These are phyloP conservation scores for Rhabdornis inornatus DNA, from an alignment of 2,113 vertebrate species.

Conservation along the genomic window DNA sequence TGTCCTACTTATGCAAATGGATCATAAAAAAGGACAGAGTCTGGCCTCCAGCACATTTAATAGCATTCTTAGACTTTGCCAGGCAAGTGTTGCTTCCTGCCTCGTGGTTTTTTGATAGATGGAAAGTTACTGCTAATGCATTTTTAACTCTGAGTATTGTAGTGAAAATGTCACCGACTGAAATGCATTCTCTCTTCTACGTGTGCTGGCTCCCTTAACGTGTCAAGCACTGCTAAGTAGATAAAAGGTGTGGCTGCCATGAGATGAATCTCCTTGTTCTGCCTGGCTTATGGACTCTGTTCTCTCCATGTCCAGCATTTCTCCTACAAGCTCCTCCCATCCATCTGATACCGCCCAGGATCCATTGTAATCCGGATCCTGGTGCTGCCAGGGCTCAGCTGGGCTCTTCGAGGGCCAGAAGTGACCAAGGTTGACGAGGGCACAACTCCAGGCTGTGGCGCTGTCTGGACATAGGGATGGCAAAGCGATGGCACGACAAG, in stretches of 20 bases:
- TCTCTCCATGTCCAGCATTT: conserved; percentile 11
- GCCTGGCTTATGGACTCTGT: background rate
- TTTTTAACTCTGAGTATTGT: conserved; percentile 51
- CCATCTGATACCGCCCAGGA: background rate
- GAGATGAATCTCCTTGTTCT: background rate
- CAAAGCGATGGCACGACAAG: rapidly evolving
- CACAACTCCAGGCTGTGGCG: background rate
- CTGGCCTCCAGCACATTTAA: conserved; percentile 36
- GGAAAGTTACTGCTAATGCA: conserved; percentile 9
- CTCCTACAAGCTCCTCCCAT: background rate
- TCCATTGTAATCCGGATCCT: background rate
- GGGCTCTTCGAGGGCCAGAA: background rate
- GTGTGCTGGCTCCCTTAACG: background rate
- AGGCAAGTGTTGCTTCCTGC: conserved; percentile 35
- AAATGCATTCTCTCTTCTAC: conserved; percentile 4
- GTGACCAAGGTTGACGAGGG: background rate
- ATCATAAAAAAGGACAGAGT: conserved; percentile 45
- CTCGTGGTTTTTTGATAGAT: conserved; percentile 11
- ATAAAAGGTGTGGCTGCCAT: conserved; percentile 14
- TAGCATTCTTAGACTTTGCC: conserved; percentile 47
- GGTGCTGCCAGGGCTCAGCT: background rate
- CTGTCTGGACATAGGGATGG: background rate
- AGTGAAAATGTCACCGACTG: background rate
- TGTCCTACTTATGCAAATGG: conserved; percentile 48
- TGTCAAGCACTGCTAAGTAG: conserved; percentile 11